Evolutionary conservation across 2,888 invertebrate genomes (phyloP), one percentile per base, ranked within the genome.

Genomic region (Lasioglossum marginatum): DNA sequence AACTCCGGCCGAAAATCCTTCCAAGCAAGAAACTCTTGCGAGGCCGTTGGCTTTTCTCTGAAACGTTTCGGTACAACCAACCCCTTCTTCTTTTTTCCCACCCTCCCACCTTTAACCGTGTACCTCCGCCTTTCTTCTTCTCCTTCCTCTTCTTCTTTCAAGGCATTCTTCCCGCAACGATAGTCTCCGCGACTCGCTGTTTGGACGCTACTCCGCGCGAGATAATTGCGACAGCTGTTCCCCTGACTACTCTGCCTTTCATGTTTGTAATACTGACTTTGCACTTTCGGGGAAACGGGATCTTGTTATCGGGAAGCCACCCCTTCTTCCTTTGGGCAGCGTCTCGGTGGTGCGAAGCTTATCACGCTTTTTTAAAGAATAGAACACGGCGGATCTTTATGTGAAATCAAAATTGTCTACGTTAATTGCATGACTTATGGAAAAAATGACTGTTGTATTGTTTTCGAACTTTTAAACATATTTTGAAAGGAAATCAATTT

Each of bases 1-100:
- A 78, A 78, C 77, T 70, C 66, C 76, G 52, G 48, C 31, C 81
- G 77, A 83, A 89, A 87, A 81, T 85, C 72, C 77, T 78, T 63
- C 72, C 60, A 40, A 74, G 77, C 82, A 78, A 82, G 82, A 79
- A 82, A 82, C 79, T 75, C 75, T 80, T 45, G 63, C 73, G 72
- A 71, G 43, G 80, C 70, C n/a, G 31, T 70, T 27, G 71, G 34
- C 52, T 86, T 75, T 81, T 34, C 71, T 76, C 40, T 10, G 31
- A 23, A 57, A 60, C 77, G 31, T 60, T 83, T 77, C 31, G 76
- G 31, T 57, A 19, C 27, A 31, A 57, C n/a, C 57, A 57, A 57
- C 66, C 34, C 66, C 63, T 37, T 31, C 19, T 19, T 19, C 68
- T 14, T 34, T 5, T 43, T 34, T 68, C 34, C 27, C 48, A 14